A percentile compares a stretch with the other conserved stretches of the same genome.
phyloP scores from a whole-genome alignment of 2,113 vertebrate species.

The Danionella cerebrum region DNA sequence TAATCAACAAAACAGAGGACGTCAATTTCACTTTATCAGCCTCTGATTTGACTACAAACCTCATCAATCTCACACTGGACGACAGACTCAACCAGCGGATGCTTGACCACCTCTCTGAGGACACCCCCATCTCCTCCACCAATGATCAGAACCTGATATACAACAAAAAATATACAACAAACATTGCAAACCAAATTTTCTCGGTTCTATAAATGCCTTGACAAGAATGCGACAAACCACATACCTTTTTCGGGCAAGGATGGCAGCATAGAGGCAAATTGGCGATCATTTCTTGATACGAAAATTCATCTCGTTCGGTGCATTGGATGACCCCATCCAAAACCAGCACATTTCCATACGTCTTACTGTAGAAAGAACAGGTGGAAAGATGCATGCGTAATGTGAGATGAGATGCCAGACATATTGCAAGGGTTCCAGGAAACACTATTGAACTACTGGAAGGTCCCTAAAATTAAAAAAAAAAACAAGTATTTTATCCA shows the following conservation, averaged over 20 bases:
- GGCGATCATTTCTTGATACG: slow-evolving; percentile 97
- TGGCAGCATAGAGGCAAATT: slow-evolving; percentile 91
- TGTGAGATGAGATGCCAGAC: neutral
- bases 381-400: neutral
- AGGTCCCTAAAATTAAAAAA: too few species aligned
- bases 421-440: too few species aligned
- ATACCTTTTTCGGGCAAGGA: slow-evolving; percentile 86
- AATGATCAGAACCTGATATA: slow-evolving; percentile 90
- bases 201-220: too few species aligned
- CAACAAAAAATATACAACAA: too few species aligned
- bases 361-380: slow-evolving; percentile 70
- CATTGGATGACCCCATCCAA: slow-evolving; percentile 95
- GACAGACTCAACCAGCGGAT: slow-evolving; percentile 82
- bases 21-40: too few species aligned
- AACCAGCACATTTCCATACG: slow-evolving; percentile 91
- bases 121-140: slow-evolving; percentile 94
- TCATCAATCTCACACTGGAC: slow-evolving; percentile 96
- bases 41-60: too few species aligned
- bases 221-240: neutral
- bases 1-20: too few species aligned
- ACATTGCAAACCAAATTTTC: too few species aligned
- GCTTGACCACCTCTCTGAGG: slow-evolving; percentile 89
- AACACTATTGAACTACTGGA: too few species aligned
- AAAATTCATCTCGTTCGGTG: slow-evolving; percentile 94
- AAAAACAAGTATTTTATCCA: too few species aligned